Percentiles rank a stretch among this genome's conserved stretches.
phyloP scores from a whole-genome alignment of 2,797 vertebrate genomes.

The Delichon dasypus region DNA sequence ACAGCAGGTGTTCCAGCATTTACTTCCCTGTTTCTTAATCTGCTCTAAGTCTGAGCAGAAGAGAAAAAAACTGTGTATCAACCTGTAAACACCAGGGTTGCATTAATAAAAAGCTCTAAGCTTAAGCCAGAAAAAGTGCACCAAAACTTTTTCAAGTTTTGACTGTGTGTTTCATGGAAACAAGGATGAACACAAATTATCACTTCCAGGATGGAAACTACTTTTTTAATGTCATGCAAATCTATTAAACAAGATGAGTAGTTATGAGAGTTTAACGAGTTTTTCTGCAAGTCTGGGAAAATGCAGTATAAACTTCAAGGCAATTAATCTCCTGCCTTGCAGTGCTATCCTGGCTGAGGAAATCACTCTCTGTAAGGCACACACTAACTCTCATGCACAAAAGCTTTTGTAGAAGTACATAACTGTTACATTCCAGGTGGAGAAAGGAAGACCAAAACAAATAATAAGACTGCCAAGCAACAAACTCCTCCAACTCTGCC shows the following conservation, averaged over 20 bases:
- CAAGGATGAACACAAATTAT: not conserved
- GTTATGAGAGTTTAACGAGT: not conserved
- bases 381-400: not conserved
- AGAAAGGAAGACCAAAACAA: not conserved
- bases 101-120: not conserved
- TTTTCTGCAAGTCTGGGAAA: not conserved
- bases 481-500: not conserved
- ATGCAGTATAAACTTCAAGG: not conserved
- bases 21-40: not conserved
- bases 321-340: not conserved
- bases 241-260: not conserved
- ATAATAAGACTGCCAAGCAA: not conserved
- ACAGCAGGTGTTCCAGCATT: not conserved
- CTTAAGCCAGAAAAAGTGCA: not conserved
- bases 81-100: accelerated
- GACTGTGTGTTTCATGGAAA: not conserved
- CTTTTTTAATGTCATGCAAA: not conserved
- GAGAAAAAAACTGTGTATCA: not conserved
- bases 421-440: not conserved
- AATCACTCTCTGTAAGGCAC: not conserved
- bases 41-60: not conserved
- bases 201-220: not conserved
- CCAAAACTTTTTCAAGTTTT: not conserved
- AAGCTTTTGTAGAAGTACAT: not conserved
- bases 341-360: not conserved